These are phyloP conservation scores for Callocephalon fimbriatum DNA, from an alignment of 2,113 vertebrate species.

Conservation along the genomic window DNA sequence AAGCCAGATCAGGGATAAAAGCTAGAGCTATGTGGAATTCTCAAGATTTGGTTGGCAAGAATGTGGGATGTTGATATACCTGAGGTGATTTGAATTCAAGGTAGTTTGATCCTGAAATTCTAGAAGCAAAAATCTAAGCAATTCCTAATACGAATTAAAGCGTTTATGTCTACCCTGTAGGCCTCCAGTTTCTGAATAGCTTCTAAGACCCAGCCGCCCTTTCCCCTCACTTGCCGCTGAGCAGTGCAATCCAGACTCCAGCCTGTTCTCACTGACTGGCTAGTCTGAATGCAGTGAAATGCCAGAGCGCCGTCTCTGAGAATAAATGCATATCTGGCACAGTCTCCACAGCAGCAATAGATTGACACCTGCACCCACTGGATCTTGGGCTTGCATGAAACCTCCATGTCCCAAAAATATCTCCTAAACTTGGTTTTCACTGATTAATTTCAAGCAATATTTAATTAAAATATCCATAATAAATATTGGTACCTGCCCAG, in stretches of 20 bases:
- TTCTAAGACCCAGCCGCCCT: neutral
- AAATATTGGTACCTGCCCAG: neutral
- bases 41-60: neutral
- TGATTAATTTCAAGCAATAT: neutral
- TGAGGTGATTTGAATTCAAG: neutral
- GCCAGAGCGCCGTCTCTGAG: neutral
- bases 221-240: neutral
- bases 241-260: neutral
- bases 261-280: neutral
- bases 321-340: neutral
- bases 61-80: neutral
- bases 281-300: neutral
- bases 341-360: neutral
- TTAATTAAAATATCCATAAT: neutral
- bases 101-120: neutral
- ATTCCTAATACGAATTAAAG: neutral
- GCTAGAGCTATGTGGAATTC: neutral
- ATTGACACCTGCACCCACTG: neutral
- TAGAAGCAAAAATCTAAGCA: neutral
- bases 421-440: neutral
- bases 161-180: neutral
- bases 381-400: neutral
- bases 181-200: neutral
- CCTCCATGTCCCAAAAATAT: neutral
- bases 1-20: neutral